Evolutionary conservation across 1,140 invertebrate species (phyloP), one percentile per base, ranked within the genome.

Genomic region (Achatina immaculata): DNA sequence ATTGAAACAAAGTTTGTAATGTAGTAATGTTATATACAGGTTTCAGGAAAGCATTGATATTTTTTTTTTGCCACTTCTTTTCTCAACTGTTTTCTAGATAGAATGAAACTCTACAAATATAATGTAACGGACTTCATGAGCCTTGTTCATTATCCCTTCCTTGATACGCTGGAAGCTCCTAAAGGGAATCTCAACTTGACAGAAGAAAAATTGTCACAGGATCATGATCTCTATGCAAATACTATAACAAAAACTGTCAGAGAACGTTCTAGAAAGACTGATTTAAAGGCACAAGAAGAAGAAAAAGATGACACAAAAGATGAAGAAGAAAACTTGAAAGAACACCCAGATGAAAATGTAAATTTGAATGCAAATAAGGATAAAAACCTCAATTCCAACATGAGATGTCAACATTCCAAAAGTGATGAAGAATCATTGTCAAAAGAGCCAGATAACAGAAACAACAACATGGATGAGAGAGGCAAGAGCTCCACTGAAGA

Each of bases 31-130:
- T n/a, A n/a, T n/a, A n/a, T n/a, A n/a, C n/a, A n/a, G n/a, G n/a
- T n/a, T n/a, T n/a, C n/a, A n/a, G n/a, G 11, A 55, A 55, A 55
- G 14, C 4, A 55, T 21, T 62, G 28, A 16, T 34, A 14, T 62
- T 62, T 11, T 62, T 4, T 31, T 34, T 62, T 62, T 55, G n/a
- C n/a, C n/a, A n/a, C 3, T 55, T 55, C n/a, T 62, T 62, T 6
- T 16, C 28, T 16, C 58, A 6, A 31, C 2, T 42, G 38, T 19
- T 42, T 48, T 73, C 43, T 48, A 76, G 74, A 55, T 28, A 55
- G 74, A 40, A 21, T 19, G n/a, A 76, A 76, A 31, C 74, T 76
- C n/a, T 76, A 76, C 40, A 65, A 76, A 43, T 76, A 65, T 24
- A 65, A 65, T 38, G 74, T 76, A 3, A 76, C 74, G 2, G 74